Conservation (phyloP, 2,888 invertebrate species). For the Andrena bucephala region DNA sequence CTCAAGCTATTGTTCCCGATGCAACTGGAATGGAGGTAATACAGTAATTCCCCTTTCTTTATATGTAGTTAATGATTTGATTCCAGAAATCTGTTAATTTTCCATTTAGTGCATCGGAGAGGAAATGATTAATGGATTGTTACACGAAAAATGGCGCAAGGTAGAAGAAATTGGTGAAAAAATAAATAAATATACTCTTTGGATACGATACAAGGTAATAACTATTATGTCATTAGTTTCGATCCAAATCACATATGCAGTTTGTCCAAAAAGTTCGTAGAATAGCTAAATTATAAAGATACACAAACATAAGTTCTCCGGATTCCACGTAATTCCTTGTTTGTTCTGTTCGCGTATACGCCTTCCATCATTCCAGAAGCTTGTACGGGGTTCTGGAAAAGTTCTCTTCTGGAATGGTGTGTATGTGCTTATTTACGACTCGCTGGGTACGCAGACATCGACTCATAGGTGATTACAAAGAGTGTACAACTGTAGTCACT, state of each 20-base stretch:
- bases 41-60: not conserved
- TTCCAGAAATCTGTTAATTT: conserved; percentile 29
- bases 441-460: too few species aligned
- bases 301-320: too few species aligned
- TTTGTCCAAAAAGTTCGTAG: too few species aligned
- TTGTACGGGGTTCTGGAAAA: too few species aligned
- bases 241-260: not conserved
- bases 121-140: conserved; percentile 90
- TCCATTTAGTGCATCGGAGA: conserved; percentile 86
- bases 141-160: conserved; percentile 92
- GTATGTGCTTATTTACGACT: too few species aligned
- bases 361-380: too few species aligned
- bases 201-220: conserved; percentile 90
- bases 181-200: conserved; percentile 94
- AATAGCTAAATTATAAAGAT: too few species aligned
- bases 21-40: conserved; percentile 90
- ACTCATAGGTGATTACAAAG: too few species aligned
- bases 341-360: too few species aligned
- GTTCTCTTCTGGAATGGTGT: too few species aligned
- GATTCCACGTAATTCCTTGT: too few species aligned
- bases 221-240: not conserved
- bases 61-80: conserved; percentile 17
- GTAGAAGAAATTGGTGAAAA: conserved; percentile 91
- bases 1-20: conserved; percentile 94
- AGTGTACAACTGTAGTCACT: too few species aligned